Base-by-base conservation (phyloP, 2,797 vertebrate species). In the Diglossa cyanea region DNA sequence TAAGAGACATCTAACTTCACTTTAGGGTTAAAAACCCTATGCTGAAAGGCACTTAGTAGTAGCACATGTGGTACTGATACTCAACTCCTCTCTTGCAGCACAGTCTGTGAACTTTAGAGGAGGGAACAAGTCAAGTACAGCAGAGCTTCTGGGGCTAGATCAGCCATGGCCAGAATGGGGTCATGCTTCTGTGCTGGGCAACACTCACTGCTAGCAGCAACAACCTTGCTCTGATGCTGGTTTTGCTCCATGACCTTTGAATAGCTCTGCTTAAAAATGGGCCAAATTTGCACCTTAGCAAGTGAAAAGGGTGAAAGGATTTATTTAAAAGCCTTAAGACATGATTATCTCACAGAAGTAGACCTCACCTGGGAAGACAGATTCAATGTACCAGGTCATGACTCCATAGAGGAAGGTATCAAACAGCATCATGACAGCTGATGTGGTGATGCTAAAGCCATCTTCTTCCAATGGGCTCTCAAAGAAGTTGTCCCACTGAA, bases 321-420 rank as follows among this genome's bases (percentile, higher is more conserved):
- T 53, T 30, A 28, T 50, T 53, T 78, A 12, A 8, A 80, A 77
- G 8, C 5, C 7, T 31, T 31, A 76, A 62, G 37, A 61, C 16
- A 30, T 1, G 4, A 80, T 37, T 18, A 15, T 53, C 9, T 31
- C 50, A 45, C 26, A 77, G 48, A 92, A 93, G 57, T 20, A 92
- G 44, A 24, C 1, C 94, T 96, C 96, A 99, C 99, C 99, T 97
- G 99, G 99, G 91, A 99, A 99, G 68, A 99, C 99, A 3, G 99
- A 98, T 95, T 99, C 99, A 18, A 99, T 98, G 97, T 99, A 99
- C 99, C 99, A 99, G 4, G 99, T 99, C 99, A 99, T 98, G 85
- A 99, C 62, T 23, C 98, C 99, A 5, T 99, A 99, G 3, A 99
- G 97, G 81, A 99, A 97, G 1, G 98, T 97, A 26, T 99, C 99